Conservation (phyloP, 1,140 invertebrate species). For the Paraescarpia echinospica region DNA sequence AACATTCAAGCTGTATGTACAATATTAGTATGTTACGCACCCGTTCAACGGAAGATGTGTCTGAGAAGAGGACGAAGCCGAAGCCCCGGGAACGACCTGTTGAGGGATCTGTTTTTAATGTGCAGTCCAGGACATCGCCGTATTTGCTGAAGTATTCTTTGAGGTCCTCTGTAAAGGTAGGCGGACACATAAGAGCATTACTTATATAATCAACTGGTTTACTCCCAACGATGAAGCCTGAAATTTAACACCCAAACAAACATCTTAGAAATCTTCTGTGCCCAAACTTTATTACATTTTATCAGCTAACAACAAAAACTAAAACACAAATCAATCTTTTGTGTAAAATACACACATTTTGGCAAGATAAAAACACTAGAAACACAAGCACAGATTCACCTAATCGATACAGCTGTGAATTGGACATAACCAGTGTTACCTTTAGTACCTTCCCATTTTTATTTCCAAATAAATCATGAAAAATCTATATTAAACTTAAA, state of each 20-base stretch:
- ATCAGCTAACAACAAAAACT: neutral
- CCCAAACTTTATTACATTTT: neutral
- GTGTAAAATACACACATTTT: no score
- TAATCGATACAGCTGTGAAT: no score
- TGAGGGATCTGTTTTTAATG: slow-evolving; percentile 96
- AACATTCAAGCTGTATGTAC: neutral
- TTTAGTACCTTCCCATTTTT: no score
- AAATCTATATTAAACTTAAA: no score
- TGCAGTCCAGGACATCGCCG: slow-evolving; percentile 92
- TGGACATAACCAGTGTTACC: no score
- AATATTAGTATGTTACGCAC: slow-evolving; percentile 14
- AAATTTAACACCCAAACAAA: neutral
- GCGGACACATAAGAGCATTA: slow-evolving; percentile 23
- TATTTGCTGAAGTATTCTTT: slow-evolving; percentile 63
- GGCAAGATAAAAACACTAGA: no score
- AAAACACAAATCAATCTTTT: no score
- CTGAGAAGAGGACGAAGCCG: slow-evolving; percentile 94
- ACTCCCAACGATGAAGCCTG: neutral
- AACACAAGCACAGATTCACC: no score
- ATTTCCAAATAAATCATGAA: no score
- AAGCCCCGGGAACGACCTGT: slow-evolving; percentile 89
- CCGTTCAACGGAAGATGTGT: slow-evolving; percentile 64
- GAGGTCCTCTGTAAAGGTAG: slow-evolving; percentile 53
- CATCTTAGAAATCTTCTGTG: neutral
- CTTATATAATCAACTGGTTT: neutral